phyloP scores from a whole-genome alignment of 1,140 invertebrate genomes.

The Epicauta chinensis region DNA sequence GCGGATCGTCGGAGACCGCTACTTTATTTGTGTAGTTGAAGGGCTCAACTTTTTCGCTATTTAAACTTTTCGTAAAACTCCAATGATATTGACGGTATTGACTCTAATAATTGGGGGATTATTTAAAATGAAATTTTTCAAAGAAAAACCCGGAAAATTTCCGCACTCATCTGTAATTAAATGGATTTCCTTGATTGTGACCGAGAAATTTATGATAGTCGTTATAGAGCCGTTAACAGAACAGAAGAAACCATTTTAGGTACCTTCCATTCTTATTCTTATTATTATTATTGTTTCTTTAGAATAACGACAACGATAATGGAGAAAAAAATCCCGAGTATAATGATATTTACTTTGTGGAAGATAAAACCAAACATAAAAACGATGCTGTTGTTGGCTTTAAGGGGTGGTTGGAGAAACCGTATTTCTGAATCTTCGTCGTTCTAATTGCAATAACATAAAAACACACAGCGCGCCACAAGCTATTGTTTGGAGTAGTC shows the following conservation, averaged over 20 bases:
- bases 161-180: not conserved
- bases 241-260: conserved; percentile 19
- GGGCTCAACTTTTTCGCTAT: conserved; percentile 11
- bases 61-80: conserved; percentile 10
- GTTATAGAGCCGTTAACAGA: conserved; percentile 1
- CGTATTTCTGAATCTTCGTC: conserved; percentile 34
- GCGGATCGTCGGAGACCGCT: conserved; percentile 9
- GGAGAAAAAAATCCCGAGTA: conserved; percentile 29
- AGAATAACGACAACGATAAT: conserved; percentile 4
- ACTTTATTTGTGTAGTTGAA: conserved; percentile 10
- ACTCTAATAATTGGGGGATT: not conserved
- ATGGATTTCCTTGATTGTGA: not conserved
- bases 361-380: conserved; percentile 25
- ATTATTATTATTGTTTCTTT: not conserved
- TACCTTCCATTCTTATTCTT: not conserved
- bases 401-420: conserved; percentile 32
- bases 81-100: not conserved
- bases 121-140: not conserved
- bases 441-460: conserved; percentile 40
- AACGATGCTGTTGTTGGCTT: conserved; percentile 27
- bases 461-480: conserved; percentile 37
- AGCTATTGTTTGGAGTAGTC: conserved; percentile 43
- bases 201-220: not conserved
- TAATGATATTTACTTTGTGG: conserved; percentile 34
- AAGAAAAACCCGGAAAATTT: not conserved